phyloP scores from a whole-genome alignment of 2,113 vertebrate species.

The Sceloporus undulatus region DNA sequence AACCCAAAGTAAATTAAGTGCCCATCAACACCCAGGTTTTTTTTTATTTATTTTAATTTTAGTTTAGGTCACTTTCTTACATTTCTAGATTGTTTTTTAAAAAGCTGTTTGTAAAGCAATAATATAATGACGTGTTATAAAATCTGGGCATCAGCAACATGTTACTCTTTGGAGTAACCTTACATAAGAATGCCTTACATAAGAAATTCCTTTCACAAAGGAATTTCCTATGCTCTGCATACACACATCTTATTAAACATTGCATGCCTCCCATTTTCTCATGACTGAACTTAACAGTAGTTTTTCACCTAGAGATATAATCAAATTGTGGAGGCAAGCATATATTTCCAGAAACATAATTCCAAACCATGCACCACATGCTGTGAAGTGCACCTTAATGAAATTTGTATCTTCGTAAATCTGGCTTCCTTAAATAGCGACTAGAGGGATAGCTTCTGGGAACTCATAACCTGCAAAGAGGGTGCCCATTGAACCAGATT shows the following conservation, averaged over 20 bases:
- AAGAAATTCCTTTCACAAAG: conserved; percentile 3
- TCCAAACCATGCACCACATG: neutral
- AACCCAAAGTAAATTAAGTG: no score
- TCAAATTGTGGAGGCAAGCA: conserved; percentile 22
- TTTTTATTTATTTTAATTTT: no score
- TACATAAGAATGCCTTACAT: no score
- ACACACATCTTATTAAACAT: conserved; percentile 16
- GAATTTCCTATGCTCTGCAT: no score
- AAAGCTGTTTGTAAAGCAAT: no score
- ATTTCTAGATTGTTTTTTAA: no score
- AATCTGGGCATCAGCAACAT: no score
- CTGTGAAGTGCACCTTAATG: conserved; percentile 30
- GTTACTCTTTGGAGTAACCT: no score
- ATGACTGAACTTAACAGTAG: conserved; percentile 16
- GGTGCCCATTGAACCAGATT: neutral
- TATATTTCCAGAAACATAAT: conserved; percentile 4
- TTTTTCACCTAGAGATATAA: conserved; percentile 26
- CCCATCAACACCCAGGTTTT: no score
- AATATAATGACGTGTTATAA: no score
- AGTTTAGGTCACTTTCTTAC: no score
- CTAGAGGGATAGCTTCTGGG: neutral
- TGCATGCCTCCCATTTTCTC: conserved; percentile 19
- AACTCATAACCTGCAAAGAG: neutral
- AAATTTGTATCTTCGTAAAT: conserved; percentile 39
- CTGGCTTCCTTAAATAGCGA: neutral